phyloP scores from a whole-genome alignment of 2,888 invertebrate species.

The Alviniconcha strummeri region DNA sequence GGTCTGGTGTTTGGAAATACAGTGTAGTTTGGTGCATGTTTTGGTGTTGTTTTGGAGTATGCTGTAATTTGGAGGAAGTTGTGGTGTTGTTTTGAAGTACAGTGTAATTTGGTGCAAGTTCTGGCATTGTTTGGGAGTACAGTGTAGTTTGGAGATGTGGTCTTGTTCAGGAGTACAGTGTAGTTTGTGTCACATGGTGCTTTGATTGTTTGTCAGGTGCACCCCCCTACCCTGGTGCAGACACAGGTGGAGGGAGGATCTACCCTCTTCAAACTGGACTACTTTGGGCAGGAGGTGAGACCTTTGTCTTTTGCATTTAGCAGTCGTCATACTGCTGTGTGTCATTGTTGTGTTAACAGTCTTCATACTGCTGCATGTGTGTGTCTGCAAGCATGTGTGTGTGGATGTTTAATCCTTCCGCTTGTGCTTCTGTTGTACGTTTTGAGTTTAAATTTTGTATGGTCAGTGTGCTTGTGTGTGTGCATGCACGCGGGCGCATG shows the following conservation, averaged over 20 bases:
- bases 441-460: neutral
- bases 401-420: neutral
- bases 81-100: too few relatives aligned
- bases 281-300: conserved; percentile 77
- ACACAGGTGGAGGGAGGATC: conserved; percentile 99
- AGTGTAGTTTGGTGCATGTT: too few relatives aligned
- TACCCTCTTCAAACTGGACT: conserved; percentile 88
- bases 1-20: too few relatives aligned
- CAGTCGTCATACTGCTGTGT: neutral
- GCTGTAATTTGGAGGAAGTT: too few relatives aligned
- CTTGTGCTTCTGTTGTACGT: neutral
- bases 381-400: neutral
- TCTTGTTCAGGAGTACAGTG: too few relatives aligned
- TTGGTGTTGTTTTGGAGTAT: too few relatives aligned
- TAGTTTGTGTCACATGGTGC: too few relatives aligned
- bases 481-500: neutral
- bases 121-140: too few relatives aligned
- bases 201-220: conserved; percentile 76
- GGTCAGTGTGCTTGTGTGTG: neutral
- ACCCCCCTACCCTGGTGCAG: conserved; percentile 97
- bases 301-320: neutral
- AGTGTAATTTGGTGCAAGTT: too few relatives aligned
- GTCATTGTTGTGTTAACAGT: neutral
- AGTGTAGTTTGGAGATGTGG: too few relatives aligned
- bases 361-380: neutral